Evolutionary conservation across 2,113 vertebrate genomes (phyloP), one percentile per base, ranked within the genome.

Genomic region (Numenius arquata): DNA sequence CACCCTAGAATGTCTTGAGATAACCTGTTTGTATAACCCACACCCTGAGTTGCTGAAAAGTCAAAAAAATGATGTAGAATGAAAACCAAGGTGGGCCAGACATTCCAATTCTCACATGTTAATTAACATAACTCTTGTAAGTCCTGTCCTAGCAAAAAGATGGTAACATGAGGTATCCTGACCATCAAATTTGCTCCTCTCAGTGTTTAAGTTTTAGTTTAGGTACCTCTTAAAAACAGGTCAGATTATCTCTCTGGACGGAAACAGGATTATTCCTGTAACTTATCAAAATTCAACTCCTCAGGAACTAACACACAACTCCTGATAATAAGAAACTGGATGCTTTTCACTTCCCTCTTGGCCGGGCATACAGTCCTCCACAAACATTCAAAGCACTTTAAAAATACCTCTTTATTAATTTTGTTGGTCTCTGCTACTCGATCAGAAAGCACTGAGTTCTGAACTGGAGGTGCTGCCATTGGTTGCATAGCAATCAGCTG

Each of bases 401-500:
- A 63, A 85, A 56, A 83, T 97, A 99, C 99, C 99, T 99, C 99
- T 96, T 99, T 99, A 97, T 99, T 99, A 63, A 99, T 99, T 96
- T 99, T 99, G 97, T 98, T 98, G 83, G 98, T 98, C 88, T 99
- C 99, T 2, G 98, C 97, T 48, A 98, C 97, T 66, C 98, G 98
- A 81, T 98, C 98, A 0, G 98, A 97, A 84, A 98, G 77, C 3
- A 97, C 88, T 0, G 98, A 98, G 77, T 98, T 98, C 89, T 98
- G 99, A 40, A 98, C 76, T 0, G 99, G 98, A 27, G 99, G 98
- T 1, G 98, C 98, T 2, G 99, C 97, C 97, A 99, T 99, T 1
- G 99, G 99, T 82, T 99, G 99, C 99, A 99, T 99, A 91, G 99
- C 99, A 22, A 99, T 99, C 23, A 99, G 98, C 97, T 99, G 99